Conservation (phyloP, 2,113 vertebrate species). For the Loxodonta africana region DNA sequence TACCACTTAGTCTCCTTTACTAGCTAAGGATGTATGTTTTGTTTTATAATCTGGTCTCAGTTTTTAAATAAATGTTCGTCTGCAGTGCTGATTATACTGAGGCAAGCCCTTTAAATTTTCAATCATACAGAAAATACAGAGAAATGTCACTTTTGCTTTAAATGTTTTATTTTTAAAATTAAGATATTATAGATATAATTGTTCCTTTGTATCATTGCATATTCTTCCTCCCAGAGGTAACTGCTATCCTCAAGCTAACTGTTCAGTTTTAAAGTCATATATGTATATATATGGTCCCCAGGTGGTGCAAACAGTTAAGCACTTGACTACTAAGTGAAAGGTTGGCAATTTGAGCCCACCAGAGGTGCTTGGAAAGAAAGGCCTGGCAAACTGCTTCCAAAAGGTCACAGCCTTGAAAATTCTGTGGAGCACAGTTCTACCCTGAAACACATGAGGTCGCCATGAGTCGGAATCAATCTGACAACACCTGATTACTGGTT, state of each 20-base stretch:
- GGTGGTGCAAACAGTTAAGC: too few species aligned
- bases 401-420: too few species aligned
- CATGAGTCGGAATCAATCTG: too few species aligned
- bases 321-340: too few species aligned
- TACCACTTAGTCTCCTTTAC: not conserved
- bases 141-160: conserved; percentile 8
- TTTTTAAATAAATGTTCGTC: conserved; percentile 44
- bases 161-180: conserved; percentile 43
- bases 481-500: too few species aligned
- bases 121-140: not conserved
- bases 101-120: not conserved
- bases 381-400: too few species aligned
- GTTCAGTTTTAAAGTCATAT: not conserved
- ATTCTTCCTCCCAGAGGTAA: not conserved
- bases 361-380: too few species aligned
- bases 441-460: too few species aligned
- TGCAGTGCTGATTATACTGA: not conserved
- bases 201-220: not conserved
- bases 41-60: conserved; percentile 43
- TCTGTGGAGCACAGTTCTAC: too few species aligned
- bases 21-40: not conserved
- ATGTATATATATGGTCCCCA: too few species aligned
- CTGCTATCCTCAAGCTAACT: not conserved
- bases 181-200: not conserved
- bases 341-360: too few species aligned